Evolutionary conservation across 2,113 vertebrate species (phyloP).

Genomic region (Pangasianodon hypophthalmus): DNA sequence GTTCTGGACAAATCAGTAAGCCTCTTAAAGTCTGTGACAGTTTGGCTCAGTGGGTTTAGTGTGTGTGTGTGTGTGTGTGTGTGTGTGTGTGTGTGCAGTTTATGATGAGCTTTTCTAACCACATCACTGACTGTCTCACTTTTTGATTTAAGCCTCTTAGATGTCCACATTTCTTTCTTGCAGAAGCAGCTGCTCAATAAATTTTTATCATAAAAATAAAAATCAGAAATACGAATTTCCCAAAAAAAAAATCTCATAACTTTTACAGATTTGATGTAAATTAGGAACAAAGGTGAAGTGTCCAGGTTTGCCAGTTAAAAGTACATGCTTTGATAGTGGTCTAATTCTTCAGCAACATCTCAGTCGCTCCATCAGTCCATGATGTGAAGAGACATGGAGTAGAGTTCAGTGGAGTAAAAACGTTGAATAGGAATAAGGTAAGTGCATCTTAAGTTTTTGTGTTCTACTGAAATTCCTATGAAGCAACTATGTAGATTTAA

Average conservation of each 20-base stretch:
- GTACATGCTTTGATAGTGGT: background rate
- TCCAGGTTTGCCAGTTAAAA: background rate
- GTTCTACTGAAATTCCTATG: too few relatives aligned
- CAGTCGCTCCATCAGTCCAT: too few relatives aligned
- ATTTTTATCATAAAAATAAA: background rate
- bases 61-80: conserved; percentile 8
- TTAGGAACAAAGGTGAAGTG: background rate
- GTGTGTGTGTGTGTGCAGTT: background rate
- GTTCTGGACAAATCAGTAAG: background rate
- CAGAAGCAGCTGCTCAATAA: background rate
- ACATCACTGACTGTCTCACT: conserved; percentile 3
- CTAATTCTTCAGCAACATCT: too few relatives aligned
- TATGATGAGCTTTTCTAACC: conserved; percentile 19
- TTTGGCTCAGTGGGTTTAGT: background rate
- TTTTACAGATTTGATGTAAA: background rate
- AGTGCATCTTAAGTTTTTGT: too few relatives aligned
- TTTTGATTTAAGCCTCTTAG: conserved; percentile 11
- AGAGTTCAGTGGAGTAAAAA: too few relatives aligned
- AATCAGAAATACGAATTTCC: background rate
- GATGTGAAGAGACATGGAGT: too few relatives aligned
- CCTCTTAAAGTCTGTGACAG: conserved; percentile 1
- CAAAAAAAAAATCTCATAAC: background rate
- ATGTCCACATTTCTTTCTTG: background rate
- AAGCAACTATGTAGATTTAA: too few relatives aligned
- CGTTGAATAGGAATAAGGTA: too few relatives aligned